A percentile compares a stretch with the other conserved stretches of the same genome.
Evolutionary conservation across 2,113 vertebrate species (phyloP).

Genomic region (Orientallactaga bullata): DNA sequence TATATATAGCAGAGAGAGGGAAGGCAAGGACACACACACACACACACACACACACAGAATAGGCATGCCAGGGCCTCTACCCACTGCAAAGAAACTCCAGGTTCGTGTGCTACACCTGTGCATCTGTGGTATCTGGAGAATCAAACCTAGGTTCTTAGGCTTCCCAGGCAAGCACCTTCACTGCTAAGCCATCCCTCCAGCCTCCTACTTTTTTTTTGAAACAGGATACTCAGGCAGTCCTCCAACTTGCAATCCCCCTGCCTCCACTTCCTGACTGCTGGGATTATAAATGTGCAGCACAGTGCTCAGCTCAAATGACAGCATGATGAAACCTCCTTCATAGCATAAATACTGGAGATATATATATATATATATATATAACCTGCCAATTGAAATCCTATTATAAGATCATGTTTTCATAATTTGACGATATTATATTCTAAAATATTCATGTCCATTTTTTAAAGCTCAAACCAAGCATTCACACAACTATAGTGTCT

Average conservation of each 20-base stretch:
- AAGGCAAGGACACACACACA: too few species aligned
- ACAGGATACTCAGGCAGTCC: background rate
- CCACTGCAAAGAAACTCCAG: too few species aligned
- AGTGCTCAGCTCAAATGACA: background rate
- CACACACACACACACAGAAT: too few species aligned
- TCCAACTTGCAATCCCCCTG: background rate
- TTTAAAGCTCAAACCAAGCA: slow-evolving; percentile 57
- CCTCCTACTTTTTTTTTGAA: background rate
- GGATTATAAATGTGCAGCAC: background rate
- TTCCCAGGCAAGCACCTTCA: too few species aligned
- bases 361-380: background rate
- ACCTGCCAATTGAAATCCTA: slow-evolving; percentile 48
- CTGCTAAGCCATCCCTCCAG: too few species aligned
- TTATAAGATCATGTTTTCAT: slow-evolving; percentile 44
- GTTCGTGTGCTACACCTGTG: too few species aligned
- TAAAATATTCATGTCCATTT: slow-evolving; percentile 40
- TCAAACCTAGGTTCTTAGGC: too few species aligned
- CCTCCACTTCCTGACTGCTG: background rate
- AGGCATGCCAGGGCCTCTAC: too few species aligned
- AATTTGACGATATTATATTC: slow-evolving; percentile 54
- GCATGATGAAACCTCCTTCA: slow-evolving; percentile 40
- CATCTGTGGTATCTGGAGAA: too few species aligned
- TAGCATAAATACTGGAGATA: slow-evolving; percentile 39
- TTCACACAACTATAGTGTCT: slow-evolving; percentile 30
- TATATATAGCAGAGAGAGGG: too few species aligned